A percentile compares a stretch with the other conserved stretches of the same genome.
Evolutionary conservation across 2,113 vertebrate genomes (phyloP).

Genomic region (Mobula birostris): DNA sequence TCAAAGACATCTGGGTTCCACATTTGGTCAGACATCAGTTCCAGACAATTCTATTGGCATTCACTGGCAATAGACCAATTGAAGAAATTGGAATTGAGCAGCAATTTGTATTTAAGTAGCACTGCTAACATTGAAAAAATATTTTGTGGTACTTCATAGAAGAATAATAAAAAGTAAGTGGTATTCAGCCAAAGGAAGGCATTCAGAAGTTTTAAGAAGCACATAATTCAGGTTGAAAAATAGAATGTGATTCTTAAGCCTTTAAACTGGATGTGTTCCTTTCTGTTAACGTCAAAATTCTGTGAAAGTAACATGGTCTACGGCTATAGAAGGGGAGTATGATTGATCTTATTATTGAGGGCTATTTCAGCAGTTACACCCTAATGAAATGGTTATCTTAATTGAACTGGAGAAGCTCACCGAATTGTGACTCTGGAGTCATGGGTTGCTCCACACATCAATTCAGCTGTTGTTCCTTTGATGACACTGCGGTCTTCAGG

Average conservation of each 20-base stretch:
- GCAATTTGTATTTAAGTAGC: background rate
- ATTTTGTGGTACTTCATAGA: background rate
- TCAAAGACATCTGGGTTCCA: background rate
- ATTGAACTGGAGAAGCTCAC: slow-evolving; percentile 49
- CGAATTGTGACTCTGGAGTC: slow-evolving; percentile 76
- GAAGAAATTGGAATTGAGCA: background rate
- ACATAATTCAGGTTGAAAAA: background rate
- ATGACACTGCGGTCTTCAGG: slow-evolving; percentile 82
- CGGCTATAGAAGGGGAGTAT: background rate
- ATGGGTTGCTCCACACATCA: slow-evolving; percentile 73
- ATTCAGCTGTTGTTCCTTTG: slow-evolving; percentile 81
- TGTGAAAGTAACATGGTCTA: background rate
- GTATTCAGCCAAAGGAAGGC: background rate
- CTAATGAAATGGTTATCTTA: background rate
- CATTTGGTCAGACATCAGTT: background rate
- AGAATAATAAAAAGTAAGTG: slow-evolving; percentile 6
- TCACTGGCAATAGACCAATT: slow-evolving; percentile 2
- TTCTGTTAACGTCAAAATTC: background rate
- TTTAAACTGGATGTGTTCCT: background rate
- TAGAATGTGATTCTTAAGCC: background rate
- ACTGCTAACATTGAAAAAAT: background rate
- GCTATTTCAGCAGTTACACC: background rate
- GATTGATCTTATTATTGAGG: background rate
- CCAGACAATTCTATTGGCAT: background rate
- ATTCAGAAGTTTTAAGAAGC: background rate